phyloP scores from a whole-genome alignment of 53 echinoderm and acorn worm genomes.

The Arbacia lixula region DNA sequence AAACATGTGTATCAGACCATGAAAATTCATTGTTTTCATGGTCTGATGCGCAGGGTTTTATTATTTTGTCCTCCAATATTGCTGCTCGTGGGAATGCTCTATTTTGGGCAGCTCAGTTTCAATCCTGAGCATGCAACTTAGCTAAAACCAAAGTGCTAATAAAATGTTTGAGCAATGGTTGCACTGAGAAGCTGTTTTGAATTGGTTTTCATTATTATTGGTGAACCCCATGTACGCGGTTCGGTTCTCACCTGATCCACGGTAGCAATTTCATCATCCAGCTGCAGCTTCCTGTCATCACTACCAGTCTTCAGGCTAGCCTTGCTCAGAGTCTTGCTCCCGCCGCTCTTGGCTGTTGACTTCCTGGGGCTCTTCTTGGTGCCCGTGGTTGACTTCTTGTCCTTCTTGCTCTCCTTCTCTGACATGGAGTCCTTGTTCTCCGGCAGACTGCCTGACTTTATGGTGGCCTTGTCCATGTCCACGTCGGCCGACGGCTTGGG shows the following conservation, averaged over 20 bases:
- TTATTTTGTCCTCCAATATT: too few species aligned
- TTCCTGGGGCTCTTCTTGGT: constrained; percentile 68
- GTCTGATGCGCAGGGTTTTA: too few species aligned
- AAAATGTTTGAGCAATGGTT: too few species aligned
- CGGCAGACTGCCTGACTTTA: constrained; percentile 36
- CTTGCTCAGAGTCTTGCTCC: constrained; percentile 58
- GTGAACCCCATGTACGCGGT: too few species aligned
- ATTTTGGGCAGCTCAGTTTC: too few species aligned
- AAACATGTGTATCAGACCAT: too few species aligned
- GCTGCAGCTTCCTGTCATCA: constrained; percentile 60
- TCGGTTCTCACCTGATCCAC: constrained; percentile 75
- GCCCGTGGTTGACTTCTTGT: constrained; percentile 36
- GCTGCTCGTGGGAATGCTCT: too few species aligned
- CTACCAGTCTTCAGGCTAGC: constrained; percentile 67
- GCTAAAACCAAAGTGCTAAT: too few species aligned
- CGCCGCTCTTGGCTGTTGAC: constrained; percentile 77
- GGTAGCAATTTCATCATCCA: constrained; percentile 61
- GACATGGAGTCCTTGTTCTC: constrained; percentile 1
- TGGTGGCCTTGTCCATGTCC: constrained; percentile 28
- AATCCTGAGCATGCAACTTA: too few species aligned
- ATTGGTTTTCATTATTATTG: too few species aligned
- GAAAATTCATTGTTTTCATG: too few species aligned
- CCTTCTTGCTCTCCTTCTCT: constrained; percentile 51
- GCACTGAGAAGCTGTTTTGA: too few species aligned
- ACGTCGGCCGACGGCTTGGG: constrained; percentile 5